Conservation (phyloP, 37 sponge, comb jelly and placozoan species). For the Ephydatia muelleri region DNA sequence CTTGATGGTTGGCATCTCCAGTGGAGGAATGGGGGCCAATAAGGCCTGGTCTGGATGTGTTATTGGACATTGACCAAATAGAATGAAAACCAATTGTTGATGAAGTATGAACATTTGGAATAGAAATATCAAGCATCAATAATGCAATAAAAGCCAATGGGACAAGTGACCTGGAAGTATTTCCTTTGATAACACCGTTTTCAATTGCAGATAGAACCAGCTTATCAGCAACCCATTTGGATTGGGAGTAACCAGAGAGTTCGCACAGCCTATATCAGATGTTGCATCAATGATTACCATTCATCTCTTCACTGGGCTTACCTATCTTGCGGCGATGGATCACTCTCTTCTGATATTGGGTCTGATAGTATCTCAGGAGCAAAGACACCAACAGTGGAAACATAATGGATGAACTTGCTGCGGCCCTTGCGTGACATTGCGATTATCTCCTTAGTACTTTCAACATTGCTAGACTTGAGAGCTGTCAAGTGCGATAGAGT, state of each 20-base stretch:
- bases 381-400: conserved; percentile 54
- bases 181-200: not conserved
- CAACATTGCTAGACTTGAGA: conserved; percentile 44
- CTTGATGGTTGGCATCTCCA: conserved; percentile 46
- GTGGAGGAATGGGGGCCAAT: conserved; percentile 51
- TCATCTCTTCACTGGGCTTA: too few species aligned
- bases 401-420: conserved; percentile 46
- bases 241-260: conserved; percentile 47
- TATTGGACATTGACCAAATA: too few species aligned
- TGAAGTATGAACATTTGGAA: too few species aligned
- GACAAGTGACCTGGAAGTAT: conserved; percentile 52
- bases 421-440: not conserved
- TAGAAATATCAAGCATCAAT: too few species aligned
- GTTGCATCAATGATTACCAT: too few species aligned
- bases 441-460: conserved; percentile 39
- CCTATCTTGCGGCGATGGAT: too few species aligned
- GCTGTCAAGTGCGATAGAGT: not conserved
- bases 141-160: too few species aligned
- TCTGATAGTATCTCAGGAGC: not conserved
- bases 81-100: too few species aligned
- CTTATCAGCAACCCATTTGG: conserved; percentile 57
- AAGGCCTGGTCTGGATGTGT: conserved; percentile 43
- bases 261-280: not conserved
- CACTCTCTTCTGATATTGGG: not conserved
- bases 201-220: conserved; percentile 30